Percentiles rank a stretch among this genome's conserved stretches.
These are phyloP conservation scores for Antechinus flavipes DNA, from an alignment of 2,113 vertebrate genomes.

Conservation along the genomic window DNA sequence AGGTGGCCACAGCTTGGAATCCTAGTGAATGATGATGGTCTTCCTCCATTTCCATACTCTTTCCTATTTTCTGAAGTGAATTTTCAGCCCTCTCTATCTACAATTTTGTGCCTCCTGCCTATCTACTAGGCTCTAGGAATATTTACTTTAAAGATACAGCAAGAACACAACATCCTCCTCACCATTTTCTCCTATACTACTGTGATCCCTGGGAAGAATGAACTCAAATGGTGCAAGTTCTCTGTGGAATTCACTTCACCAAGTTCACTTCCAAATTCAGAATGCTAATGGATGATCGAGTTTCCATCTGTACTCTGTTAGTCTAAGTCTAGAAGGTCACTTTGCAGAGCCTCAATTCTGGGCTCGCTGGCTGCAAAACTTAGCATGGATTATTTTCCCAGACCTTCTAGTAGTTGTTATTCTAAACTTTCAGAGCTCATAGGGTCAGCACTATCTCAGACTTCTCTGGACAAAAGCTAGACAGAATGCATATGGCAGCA, in stretches of 20 bases:
- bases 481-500: not conserved
- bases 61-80: not conserved
- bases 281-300: not conserved
- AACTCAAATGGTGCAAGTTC: not conserved
- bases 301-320: no score
- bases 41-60: not conserved
- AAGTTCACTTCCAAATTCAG: not conserved
- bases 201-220: not conserved
- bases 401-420: not conserved
- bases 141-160: not conserved
- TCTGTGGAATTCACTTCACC: not conserved
- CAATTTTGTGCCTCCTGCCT: not conserved
- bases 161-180: not conserved
- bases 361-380: no score
- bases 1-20: not conserved
- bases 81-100: fast-evolving
- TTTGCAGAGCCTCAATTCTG: not conserved
- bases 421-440: not conserved
- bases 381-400: not conserved
- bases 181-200: not conserved
- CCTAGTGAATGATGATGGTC: not conserved
- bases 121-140: not conserved
- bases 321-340: no score
- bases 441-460: not conserved
- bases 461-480: not conserved